Percentiles rank a stretch among this genome's conserved stretches.
These are phyloP conservation scores for Irena cyanogastra DNA, from an alignment of 2,113 vertebrate species.

Conservation along the genomic window DNA sequence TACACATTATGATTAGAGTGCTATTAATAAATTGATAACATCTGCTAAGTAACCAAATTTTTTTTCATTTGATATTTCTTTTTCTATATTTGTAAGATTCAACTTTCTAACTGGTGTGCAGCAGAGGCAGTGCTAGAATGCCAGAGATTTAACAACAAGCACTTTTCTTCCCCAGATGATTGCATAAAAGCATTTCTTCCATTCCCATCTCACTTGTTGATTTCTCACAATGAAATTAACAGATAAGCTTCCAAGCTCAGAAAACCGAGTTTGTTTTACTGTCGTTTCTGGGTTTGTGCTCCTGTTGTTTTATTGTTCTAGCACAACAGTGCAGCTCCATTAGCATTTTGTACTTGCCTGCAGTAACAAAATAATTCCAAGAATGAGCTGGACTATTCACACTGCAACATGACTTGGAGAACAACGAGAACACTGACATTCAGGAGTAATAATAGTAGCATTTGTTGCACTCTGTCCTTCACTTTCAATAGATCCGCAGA, in stretches of 20 bases:
- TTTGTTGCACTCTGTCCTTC: neutral
- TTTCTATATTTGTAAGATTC: slow-evolving; percentile 35
- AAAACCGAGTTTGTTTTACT: slow-evolving; percentile 16
- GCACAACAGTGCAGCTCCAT: neutral
- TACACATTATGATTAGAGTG: slow-evolving; percentile 64
- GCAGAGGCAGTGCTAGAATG: slow-evolving; percentile 32
- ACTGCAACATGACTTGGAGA: neutral
- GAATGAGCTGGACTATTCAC: slow-evolving; percentile 16
- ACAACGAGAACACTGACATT: neutral
- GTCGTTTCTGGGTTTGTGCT: neutral
- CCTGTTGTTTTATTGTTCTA: slow-evolving; percentile 26
- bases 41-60: slow-evolving; percentile 69
- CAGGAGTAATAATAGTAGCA: neutral
- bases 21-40: slow-evolving; percentile 67
- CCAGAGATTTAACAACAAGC: slow-evolving; percentile 16
- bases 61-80: slow-evolving; percentile 51
- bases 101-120: slow-evolving; percentile 37
- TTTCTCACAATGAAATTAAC: slow-evolving; percentile 34
- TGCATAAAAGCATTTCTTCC: slow-evolving; percentile 44
- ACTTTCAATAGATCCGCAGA: neutral
- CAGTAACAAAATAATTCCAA: slow-evolving; percentile 13
- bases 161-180: slow-evolving; percentile 30
- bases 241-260: slow-evolving; percentile 6
- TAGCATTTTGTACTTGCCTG: slow-evolving; percentile 28
- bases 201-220: slow-evolving; percentile 1